Conservation (phyloP, 2,113 vertebrate species). For the Nanorana parkeri region DNA sequence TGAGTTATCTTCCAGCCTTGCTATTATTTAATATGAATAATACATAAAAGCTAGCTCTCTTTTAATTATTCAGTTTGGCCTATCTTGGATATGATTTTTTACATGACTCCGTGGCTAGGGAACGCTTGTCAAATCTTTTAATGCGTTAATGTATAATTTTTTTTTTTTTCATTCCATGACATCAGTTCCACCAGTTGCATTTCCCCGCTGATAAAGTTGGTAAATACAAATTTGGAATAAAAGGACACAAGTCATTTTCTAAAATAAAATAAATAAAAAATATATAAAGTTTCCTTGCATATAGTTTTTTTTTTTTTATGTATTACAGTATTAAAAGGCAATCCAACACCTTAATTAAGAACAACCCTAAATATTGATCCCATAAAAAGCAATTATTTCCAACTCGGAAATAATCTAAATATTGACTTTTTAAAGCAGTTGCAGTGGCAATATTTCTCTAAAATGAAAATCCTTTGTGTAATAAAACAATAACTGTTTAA, state of each 20-base stretch:
- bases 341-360: conserved; percentile 41
- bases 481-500: conserved; percentile 64
- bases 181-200: too few species aligned
- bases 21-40: conserved; percentile 37
- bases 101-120: conserved; percentile 1
- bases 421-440: conserved; percentile 35
- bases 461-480: conserved; percentile 36
- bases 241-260: neutral
- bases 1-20: conserved; percentile 38
- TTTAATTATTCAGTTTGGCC: conserved; percentile 43
- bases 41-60: conserved; percentile 32
- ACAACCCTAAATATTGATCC: conserved; percentile 32
- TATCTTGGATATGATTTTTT: conserved; percentile 22
- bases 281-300: conserved; percentile 45
- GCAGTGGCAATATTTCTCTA: conserved; percentile 30
- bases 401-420: conserved; percentile 20
- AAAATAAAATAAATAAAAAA: conserved; percentile 13
- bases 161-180: neutral
- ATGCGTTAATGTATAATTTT: neutral
- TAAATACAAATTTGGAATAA: neutral
- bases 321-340: conserved; percentile 47
- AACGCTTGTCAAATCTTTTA: conserved; percentile 25
- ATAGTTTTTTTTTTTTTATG: conserved; percentile 30
- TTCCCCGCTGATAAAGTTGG: neutral
- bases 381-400: conserved; percentile 24